Evolutionary conservation across 2,888 invertebrate genomes (phyloP), one percentile per base, ranked within the genome.

Genomic region (Spilarctia lutea): DNA sequence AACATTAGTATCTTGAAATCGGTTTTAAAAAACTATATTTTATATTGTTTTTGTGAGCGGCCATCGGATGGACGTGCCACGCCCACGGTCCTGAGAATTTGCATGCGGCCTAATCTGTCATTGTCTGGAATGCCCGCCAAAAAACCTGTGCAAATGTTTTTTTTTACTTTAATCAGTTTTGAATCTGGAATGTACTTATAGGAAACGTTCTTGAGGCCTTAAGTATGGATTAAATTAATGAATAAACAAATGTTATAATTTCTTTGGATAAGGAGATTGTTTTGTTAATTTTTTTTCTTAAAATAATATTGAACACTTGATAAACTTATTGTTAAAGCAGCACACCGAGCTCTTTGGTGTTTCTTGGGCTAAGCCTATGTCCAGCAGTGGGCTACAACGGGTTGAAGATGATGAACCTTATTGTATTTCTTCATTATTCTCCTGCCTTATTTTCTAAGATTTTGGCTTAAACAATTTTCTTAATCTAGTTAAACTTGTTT

Each of bases 51-150:
- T 91, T 89, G 88, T 87, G 83, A 81, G 76, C 85, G 75, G 75
- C 75, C 85, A 81, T 83, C 86, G 85, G 77, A 83, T 80, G 79
- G 79, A 82, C 81, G 76, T 60, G 86, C 90, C 91, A 88, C 94
- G 94, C 94, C 94, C 89, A 90, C 92, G 89, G 88, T 79, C 87
- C 70, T 80, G 87, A 83, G 89, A 90, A 93, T 93, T 92, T 91
- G 91, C 91, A 93, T 93, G 91, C 87, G 85, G 85, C 87, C 87
- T 87, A 91, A 93, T 93, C 91, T 93, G 93, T 94, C 94, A 93
- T 90, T 94, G 93, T 93, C 92, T 88, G 87, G 79, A 85, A 86
- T 83, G 76, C 70, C 45, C 67, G 75, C 76, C 71, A 79, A 84
- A 76, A 85, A 85, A 84, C 78, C 68, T 81, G 67, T 39, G 74